Evolutionary conservation across 2,113 vertebrate species (phyloP).

Genomic region (Pteruthius melanotis): DNA sequence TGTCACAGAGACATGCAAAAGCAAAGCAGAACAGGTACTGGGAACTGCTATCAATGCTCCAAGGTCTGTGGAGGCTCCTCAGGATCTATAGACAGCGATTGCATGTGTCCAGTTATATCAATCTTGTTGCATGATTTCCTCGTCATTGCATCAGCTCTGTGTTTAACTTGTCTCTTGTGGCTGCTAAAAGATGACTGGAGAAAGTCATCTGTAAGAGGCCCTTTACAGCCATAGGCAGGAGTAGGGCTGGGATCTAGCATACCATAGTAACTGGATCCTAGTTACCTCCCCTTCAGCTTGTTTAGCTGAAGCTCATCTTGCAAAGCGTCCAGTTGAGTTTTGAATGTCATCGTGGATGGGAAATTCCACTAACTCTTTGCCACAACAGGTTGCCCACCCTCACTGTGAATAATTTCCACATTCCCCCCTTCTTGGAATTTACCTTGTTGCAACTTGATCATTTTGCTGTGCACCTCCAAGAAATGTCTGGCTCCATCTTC

Average conservation of each 20-base stretch:
- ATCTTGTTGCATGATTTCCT: not conserved
- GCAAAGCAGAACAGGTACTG: not conserved
- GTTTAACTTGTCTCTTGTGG: not conserved
- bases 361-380: not conserved
- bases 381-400: not conserved
- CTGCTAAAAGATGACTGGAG: not conserved
- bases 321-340: not conserved
- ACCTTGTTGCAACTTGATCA: not conserved
- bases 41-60: not conserved
- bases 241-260: not conserved
- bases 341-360: not conserved
- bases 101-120: not conserved
- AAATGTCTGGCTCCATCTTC: not conserved
- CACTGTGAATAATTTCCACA: not conserved
- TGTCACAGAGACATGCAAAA: not conserved
- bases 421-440: not conserved
- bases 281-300: not conserved
- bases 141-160: not conserved
- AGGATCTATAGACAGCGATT: not conserved
- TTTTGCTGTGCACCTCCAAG: not conserved
- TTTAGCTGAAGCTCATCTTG: not conserved
- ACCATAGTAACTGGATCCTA: not conserved
- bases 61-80: not conserved
- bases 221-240: not conserved
- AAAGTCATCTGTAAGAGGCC: not conserved